Evolutionary conservation across 2,113 vertebrate species (phyloP).

Genomic region (Sphaerodactylus townsendi): DNA sequence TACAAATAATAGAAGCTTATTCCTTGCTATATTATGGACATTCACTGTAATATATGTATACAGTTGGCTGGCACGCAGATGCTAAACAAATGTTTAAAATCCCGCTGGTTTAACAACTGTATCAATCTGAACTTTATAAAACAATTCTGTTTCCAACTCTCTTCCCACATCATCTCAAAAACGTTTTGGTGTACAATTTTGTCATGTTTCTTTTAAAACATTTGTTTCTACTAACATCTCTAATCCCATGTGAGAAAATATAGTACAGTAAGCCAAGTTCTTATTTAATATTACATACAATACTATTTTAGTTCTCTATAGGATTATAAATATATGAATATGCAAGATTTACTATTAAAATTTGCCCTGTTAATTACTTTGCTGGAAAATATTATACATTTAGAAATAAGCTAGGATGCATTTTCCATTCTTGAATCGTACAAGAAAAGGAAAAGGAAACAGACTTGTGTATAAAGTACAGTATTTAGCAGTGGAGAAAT

Average conservation of each 20-base stretch:
- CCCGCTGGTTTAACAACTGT: not conserved
- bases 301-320: conserved; percentile 59
- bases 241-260: conserved; percentile 41
- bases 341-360: conserved; percentile 48
- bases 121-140: too few species aligned
- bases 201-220: not conserved
- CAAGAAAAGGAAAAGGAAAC: not conserved
- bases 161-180: not conserved
- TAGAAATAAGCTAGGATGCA: not conserved
- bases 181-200: not conserved
- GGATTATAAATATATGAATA: conserved; percentile 53
- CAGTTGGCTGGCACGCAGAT: not conserved
- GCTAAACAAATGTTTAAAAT: not conserved
- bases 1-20: not conserved
- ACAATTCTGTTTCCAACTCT: too few species aligned
- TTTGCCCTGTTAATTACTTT: conserved; percentile 44
- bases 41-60: not conserved
- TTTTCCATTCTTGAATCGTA: not conserved
- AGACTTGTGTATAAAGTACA: too few species aligned
- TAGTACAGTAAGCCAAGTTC: conserved; percentile 39
- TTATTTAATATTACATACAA: conserved; percentile 43
- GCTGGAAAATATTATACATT: not conserved
- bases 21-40: not conserved
- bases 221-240: not conserved
- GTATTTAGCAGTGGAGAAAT: too few species aligned